phyloP scores from a whole-genome alignment of 2,888 invertebrate species.

The Platycnemis pennipes region DNA sequence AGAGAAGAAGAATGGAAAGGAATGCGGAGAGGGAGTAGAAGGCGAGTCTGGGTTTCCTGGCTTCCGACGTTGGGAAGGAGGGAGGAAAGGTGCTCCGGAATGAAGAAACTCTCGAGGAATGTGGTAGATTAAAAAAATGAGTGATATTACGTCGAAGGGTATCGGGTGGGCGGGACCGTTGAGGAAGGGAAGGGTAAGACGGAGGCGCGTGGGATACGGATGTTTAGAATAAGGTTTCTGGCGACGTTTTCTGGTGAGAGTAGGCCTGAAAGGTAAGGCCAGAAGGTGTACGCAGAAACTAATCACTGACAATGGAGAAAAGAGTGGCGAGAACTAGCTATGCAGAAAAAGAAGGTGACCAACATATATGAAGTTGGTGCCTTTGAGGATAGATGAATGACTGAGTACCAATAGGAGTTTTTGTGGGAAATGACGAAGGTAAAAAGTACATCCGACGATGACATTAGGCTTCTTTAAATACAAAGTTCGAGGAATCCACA shows the following conservation, averaged over 20 bases:
- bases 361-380: no score
- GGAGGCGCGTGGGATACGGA: background rate
- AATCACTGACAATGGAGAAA: background rate
- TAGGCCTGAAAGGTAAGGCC: background rate
- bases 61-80: background rate
- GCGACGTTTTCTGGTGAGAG: background rate
- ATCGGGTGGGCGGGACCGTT: background rate
- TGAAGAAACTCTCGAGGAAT: constrained; percentile 2
- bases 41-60: background rate
- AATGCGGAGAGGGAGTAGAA: background rate
- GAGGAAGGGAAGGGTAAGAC: background rate
- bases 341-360: no score
- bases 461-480: no score
- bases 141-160: background rate
- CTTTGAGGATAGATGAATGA: no score
- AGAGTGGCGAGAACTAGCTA: background rate
- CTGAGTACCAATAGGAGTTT: no score
- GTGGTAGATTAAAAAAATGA: background rate
- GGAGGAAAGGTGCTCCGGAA: background rate
- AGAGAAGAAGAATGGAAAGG: background rate
- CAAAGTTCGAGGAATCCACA: no score
- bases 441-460: no score
- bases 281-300: background rate
- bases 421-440: no score
- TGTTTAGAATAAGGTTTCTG: background rate